These are phyloP conservation scores for Cydia strobilella DNA, from an alignment of 1,140 invertebrate genomes.

Conservation along the genomic window DNA sequence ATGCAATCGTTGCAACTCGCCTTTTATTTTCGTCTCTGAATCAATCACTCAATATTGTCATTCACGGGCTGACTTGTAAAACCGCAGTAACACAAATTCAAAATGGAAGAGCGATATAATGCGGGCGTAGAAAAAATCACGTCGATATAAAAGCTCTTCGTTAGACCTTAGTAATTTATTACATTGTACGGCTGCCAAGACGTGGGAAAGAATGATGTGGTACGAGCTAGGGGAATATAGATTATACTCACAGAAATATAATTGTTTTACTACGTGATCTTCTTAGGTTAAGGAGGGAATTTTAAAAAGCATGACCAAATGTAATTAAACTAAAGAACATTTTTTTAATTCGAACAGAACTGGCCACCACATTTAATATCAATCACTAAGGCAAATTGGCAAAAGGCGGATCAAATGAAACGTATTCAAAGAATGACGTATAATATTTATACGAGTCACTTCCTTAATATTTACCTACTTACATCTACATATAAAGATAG, in stretches of 20 bases:
- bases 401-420: no score
- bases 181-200: slow-evolving; percentile 56
- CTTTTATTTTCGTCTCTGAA: background rate
- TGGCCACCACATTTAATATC: no score
- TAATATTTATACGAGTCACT: no score
- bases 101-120: slow-evolving; percentile 39
- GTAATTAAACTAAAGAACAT: background rate
- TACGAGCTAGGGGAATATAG: slow-evolving; percentile 20
- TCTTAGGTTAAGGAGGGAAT: background rate
- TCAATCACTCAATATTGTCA: slow-evolving; percentile 4
- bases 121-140: slow-evolving; percentile 41
- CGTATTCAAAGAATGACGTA: no score
- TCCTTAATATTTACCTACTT: no score
- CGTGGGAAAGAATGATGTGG: slow-evolving; percentile 44
- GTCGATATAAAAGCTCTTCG: slow-evolving; percentile 55
- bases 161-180: slow-evolving; percentile 61
- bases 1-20: no score
- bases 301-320: background rate
- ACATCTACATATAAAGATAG: no score
- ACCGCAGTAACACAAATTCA: slow-evolving; percentile 43
- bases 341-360: no score
- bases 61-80: slow-evolving; percentile 4
- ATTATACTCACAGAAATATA: slow-evolving; percentile 24
- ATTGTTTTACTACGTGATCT: slow-evolving; percentile 31
- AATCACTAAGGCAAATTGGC: no score